Conservation (phyloP, 2,888 invertebrate genomes). For the Sipunculus nudus region DNA sequence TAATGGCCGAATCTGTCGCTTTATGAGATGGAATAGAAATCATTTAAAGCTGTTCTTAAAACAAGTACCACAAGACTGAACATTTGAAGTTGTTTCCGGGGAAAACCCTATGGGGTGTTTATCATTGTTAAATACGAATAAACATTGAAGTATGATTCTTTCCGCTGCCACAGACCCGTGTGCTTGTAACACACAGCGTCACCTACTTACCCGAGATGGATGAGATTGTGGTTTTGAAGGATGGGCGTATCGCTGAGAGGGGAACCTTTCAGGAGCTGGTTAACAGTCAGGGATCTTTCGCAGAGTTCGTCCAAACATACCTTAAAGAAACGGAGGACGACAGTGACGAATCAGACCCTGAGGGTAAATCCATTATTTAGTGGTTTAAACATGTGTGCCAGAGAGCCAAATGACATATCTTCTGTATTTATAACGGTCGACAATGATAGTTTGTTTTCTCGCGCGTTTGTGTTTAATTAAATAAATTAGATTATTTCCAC, state of each 20-base stretch:
- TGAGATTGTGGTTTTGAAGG: constrained; percentile 54
- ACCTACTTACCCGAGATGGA: constrained; percentile 57
- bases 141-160: too few species aligned
- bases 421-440: neutral
- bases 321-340: constrained; percentile 65
- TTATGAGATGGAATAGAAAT: too few species aligned
- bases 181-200: constrained; percentile 62
- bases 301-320: constrained; percentile 58
- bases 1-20: too few species aligned
- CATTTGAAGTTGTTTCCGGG: too few species aligned
- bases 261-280: constrained; percentile 58
- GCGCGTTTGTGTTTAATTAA: too few species aligned
- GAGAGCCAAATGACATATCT: neutral
- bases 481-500: too few species aligned
- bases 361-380: constrained; percentile 51
- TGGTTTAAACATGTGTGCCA: neutral
- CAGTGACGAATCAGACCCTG: constrained; percentile 48
- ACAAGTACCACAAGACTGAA: too few species aligned
- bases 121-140: too few species aligned
- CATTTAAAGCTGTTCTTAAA: too few species aligned
- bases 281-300: constrained; percentile 57
- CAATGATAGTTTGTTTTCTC: too few species aligned
- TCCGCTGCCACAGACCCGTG: constrained; percentile 48
- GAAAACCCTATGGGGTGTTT: too few species aligned
- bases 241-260: constrained; percentile 56